These are phyloP conservation scores for Drosophila burlai DNA, from an alignment of 1,140 invertebrate species.

Conservation along the genomic window DNA sequence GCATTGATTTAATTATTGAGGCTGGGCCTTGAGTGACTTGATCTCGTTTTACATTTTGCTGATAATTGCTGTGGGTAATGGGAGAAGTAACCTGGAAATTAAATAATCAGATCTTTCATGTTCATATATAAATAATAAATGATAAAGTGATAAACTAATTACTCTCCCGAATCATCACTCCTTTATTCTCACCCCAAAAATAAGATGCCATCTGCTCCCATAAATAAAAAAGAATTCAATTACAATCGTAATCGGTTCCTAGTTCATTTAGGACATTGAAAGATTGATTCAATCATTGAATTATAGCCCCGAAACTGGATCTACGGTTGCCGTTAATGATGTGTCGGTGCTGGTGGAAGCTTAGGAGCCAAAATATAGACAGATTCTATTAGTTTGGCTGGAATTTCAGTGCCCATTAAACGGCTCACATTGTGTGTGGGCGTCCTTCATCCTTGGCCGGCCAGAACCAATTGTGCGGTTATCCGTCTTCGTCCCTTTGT, in stretches of 20 bases:
- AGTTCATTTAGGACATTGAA: constrained; percentile 26
- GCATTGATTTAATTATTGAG: constrained; percentile 40
- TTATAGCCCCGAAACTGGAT: constrained; percentile 21
- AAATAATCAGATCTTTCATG: neutral
- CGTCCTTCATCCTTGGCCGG: constrained; percentile 24
- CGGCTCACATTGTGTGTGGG: constrained; percentile 34
- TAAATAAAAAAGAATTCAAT: constrained; percentile 9
- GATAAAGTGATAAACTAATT: neutral
- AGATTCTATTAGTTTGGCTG: constrained; percentile 35
- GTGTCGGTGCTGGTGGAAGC: neutral
- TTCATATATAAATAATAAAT: neutral
- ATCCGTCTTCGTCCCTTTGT: constrained; percentile 49
- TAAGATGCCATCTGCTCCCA: neutral
- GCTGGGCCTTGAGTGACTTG: neutral
- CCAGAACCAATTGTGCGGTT: constrained; percentile 36
- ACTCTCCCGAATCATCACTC: neutral
- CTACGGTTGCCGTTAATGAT: constrained; percentile 11
- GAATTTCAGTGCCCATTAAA: constrained; percentile 24
- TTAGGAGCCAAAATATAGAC: constrained; percentile 9
- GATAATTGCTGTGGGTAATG: neutral
- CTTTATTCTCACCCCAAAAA: neutral
- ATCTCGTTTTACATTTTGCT: constrained; percentile 10
- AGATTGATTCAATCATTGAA: constrained; percentile 46
- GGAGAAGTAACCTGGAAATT: neutral
- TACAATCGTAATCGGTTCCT: constrained; percentile 18